Evolutionary conservation across 2,888 invertebrate genomes (phyloP), one percentile per base, ranked within the genome.

Genomic region (Dasypolia templi): DNA sequence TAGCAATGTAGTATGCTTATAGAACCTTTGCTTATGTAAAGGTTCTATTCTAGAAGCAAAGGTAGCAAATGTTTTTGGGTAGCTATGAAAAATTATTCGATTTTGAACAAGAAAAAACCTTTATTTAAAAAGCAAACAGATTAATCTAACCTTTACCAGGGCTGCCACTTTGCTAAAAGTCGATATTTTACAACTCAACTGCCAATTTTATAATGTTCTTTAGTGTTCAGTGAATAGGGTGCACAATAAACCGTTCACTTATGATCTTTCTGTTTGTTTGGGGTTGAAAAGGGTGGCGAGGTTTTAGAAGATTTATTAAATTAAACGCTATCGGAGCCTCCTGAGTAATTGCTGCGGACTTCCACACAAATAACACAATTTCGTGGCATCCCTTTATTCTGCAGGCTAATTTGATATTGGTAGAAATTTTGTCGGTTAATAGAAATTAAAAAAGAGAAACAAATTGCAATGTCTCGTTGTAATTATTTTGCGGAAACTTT

Each of bases 241-340:
- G 49, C 64, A 77, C 17, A 77, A 71, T 79, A 72, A 72, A 68
- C 32, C 6, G 51, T 62, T 65, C 29, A 62, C 61, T 73, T 86
- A 77, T 70, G 75, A 79, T 68, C 75, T 79, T 79, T 79, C 61
- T 61, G 59, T 56, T 59, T 68, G 66, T 77, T 72, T 68, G 46
- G 68, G 68, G 79, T 78, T 79, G 66, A 78, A 87, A 87, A 78
- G 79, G 84, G 82, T 75, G 63, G 55, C 55, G 56, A 62, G 78
- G 73, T 68, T 83, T 82, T 73, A 77, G 79, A 79, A 86, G 88
- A 87, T 87, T 87, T 87, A 87, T 87, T 82, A 79, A 82, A 79
- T 87, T 82, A 86, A 85, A 77, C 72, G 77, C 72, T 78, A 83
- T 87, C 79, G 79, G 79, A 65, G 77, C 80, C 62, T 59, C 44